Base-by-base conservation (phyloP, 2,888 invertebrate genomes). In the Drosophila tripunctata region DNA sequence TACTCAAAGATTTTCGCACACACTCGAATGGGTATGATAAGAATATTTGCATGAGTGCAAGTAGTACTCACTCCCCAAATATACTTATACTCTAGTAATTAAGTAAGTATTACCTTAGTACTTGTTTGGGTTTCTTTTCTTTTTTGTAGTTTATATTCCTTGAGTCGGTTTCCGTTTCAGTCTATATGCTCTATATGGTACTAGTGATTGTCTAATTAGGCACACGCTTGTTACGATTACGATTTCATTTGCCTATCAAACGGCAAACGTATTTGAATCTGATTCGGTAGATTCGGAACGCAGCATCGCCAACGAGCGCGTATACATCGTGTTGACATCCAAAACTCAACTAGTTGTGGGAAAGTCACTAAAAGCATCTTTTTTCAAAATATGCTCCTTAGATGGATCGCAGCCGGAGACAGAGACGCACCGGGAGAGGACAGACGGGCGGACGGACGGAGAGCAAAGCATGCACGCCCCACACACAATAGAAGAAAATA, bases 331-430 rank as follows among this genome's bases (percentile, higher is more conserved):
- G 87, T 83, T 89, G 91, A 90, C 90, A 90, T 89, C 90, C 89
- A 90, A 91, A 91, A 90, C 90, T 90, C 89, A 90, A 91, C 91
- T 91, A 89, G 84, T 82, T 78, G 75, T 67, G 77, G 68, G 77
- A 90, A 89, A 89, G 81, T 80, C 83, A 85, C 78, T 76, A 75
- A 83, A 83, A 78, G 84, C 81, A 82, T 78, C 67, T 55, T 64
- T 85, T 78, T 73, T 67, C 74, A 87, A 89, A 89, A 90, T 91
- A 90, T 91, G 90, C 89, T 88, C 91, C 90, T 89, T 91, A 91
- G 91, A 91, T 90, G 90, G 90, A 88, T 83, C 87, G 72, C 62
- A 65, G 77, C 61, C 64, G 63, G 64, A 67, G 61, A 57, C 67
- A 62, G 12, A 45, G 58, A 50, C 45, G 50, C 30, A 47, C 54